Base-by-base conservation (phyloP, 2,113 vertebrate genomes). In the Dipodomys spectabilis region DNA sequence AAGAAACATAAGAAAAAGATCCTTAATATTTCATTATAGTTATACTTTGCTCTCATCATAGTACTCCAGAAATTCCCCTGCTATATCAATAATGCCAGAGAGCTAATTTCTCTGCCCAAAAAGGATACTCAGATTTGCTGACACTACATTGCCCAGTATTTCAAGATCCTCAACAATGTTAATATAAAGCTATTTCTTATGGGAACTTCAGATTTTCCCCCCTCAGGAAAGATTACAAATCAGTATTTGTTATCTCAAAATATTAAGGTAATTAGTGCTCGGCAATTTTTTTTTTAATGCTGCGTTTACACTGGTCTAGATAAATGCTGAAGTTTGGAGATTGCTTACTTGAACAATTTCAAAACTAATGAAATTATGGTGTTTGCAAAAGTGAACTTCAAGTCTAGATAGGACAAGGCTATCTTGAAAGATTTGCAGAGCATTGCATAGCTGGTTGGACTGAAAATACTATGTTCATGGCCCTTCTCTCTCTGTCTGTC, bases 101-200 rank as follows among this genome's bases (percentile, higher is more conserved):
- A 96, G 97, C 96, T 97, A 96, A 97, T 97, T 97, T 97, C 74
- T 96, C n/a, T 94, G 74, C 90, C 94, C 91, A 97, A 97, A 97
- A 11, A 97, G 84, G 80, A 95, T 95, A 88, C 82, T 80, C 74
- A 94, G 67, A 94, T 97, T 69, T 97, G 95, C 94, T 96, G 92
- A 97, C 68, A 96, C 88, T 87, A 95, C 68, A 96, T 93, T 95
- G 87, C 32, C 62, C 45, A 75, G 20, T 65, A 74, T 96, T 98
- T 96, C 83, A 88, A 96, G 88, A 97, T 68, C 77, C 95, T 96
- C 88, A 80, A 93, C 92, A 90, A 86, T 96, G 97, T 79, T 98
- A 90, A 92, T 97, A 93, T 82, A 93, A 78, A 90, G 67, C 28
- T 93, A 83, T 95, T 92, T 94, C 69, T 97, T 96, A 57, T 67